Percentiles rank a stretch among this genome's conserved stretches.
These are phyloP conservation scores for Sarcophilus harrisii DNA, from an alignment of 2,797 vertebrate genomes.

Conservation along the genomic window DNA sequence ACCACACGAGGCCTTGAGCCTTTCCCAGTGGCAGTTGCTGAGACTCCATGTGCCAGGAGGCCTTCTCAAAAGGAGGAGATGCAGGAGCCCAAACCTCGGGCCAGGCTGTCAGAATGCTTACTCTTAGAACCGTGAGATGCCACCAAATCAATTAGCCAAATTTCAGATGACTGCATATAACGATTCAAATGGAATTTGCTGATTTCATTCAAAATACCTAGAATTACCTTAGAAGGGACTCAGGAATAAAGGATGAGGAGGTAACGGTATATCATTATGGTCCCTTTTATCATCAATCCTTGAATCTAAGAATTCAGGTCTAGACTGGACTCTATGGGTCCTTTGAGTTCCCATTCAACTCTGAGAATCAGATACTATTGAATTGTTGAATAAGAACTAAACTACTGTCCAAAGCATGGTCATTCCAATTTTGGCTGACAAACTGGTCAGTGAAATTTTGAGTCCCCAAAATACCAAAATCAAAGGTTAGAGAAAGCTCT, in stretches of 20 bases:
- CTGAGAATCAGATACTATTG: not conserved
- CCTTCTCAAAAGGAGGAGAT: not conserved
- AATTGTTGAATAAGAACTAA: not conserved
- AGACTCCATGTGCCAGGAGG: not conserved
- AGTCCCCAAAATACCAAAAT: constrained; percentile 39
- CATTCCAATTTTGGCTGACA: not conserved
- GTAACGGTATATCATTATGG: not conserved
- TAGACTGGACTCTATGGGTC: not conserved
- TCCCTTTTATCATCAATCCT: constrained; percentile 20
- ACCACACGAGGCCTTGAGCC: not conserved
- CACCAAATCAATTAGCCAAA: not conserved
- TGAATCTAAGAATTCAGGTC: not conserved
- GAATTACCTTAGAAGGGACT: not conserved
- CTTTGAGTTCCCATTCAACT: not conserved
- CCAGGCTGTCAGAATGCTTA: not conserved
- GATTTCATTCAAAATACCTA: constrained; percentile 24
- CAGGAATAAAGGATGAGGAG: constrained; percentile 17
- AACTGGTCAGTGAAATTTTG: not conserved
- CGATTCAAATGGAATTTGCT: constrained; percentile 5
- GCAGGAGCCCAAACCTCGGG: not conserved
- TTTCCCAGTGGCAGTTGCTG: not conserved
- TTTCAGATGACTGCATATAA: not conserved
- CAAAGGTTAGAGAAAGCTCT: constrained; percentile 2
- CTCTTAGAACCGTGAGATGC: not conserved
- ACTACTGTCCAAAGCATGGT: not conserved